A percentile compares a stretch with the other conserved stretches of the same genome.
phyloP scores from a whole-genome alignment of 2,888 invertebrate species.

The Theodoxus fluviatilis region DNA sequence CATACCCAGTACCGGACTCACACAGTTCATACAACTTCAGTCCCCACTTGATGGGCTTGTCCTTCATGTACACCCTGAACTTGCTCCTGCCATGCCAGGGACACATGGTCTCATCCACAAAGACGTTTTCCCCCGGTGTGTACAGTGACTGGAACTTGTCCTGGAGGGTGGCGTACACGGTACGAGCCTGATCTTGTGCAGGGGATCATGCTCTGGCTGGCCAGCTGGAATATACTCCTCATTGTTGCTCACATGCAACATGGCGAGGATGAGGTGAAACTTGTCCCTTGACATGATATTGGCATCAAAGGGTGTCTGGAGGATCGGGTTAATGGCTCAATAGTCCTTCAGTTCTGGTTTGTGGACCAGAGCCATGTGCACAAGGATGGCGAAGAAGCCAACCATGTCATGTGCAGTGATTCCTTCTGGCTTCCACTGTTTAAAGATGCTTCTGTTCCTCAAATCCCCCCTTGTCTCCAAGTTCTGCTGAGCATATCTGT shows the following conservation, averaged over 20 bases:
- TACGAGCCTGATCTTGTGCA: slow-evolving; percentile 19
- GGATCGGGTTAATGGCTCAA: slow-evolving; percentile 3
- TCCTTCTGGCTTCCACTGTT: not conserved
- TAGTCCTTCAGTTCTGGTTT: slow-evolving; percentile 13
- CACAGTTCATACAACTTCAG: slow-evolving; percentile 4
- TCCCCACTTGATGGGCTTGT: slow-evolving; percentile 8
- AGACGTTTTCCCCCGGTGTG: not conserved
- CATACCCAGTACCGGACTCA: not conserved
- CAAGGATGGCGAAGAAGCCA: not conserved
- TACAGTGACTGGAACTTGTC: not conserved
- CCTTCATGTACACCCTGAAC: slow-evolving; percentile 6
- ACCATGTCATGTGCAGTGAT: not conserved
- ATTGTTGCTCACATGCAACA: slow-evolving; percentile 7
- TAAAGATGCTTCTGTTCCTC: not conserved
- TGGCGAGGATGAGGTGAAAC: slow-evolving; percentile 1
- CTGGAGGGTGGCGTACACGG: slow-evolving; percentile 1
- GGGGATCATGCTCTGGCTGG: slow-evolving; percentile 2
- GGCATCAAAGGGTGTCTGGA: slow-evolving; percentile 15
- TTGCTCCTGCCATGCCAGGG: not conserved
- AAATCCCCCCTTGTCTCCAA: not conserved
- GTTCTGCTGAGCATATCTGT: not conserved
- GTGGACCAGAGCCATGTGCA: slow-evolving; percentile 17
- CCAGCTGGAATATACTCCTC: not conserved
- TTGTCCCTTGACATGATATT: slow-evolving; percentile 10
- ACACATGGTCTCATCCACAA: not conserved